These are phyloP conservation scores for Hydropotes inermis DNA, from an alignment of 2,113 vertebrate species.

Conservation along the genomic window DNA sequence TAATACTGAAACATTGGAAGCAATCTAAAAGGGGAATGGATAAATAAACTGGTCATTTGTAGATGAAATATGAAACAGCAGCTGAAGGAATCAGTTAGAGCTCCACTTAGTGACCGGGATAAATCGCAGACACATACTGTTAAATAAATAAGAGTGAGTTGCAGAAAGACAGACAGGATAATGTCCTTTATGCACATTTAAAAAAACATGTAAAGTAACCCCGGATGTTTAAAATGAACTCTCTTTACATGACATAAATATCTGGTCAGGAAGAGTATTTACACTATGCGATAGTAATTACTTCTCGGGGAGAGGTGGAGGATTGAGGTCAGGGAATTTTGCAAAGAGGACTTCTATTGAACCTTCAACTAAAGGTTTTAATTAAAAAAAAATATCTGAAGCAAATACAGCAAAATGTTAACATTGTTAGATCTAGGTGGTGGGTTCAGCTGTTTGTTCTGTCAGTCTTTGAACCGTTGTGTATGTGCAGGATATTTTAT, in stretches of 20 bases:
- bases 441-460: background rate
- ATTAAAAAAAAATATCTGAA: background rate
- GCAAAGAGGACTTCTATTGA: background rate
- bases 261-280: background rate
- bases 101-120: background rate
- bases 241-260: background rate
- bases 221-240: background rate
- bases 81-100: background rate
- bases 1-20: background rate
- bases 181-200: background rate
- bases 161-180: background rate
- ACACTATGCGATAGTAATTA: background rate
- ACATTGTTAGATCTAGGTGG: background rate
- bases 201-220: background rate
- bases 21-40: background rate
- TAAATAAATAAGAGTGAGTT: background rate
- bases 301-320: background rate
- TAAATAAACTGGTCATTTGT: background rate
- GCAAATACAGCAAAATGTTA: background rate
- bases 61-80: background rate
- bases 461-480: background rate
- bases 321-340: background rate
- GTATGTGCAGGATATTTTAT: background rate
- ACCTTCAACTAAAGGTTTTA: background rate
- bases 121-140: background rate